These are phyloP conservation scores for Dolichopus griseipennis DNA, from an alignment of 2,888 invertebrate genomes.

Conservation along the genomic window DNA sequence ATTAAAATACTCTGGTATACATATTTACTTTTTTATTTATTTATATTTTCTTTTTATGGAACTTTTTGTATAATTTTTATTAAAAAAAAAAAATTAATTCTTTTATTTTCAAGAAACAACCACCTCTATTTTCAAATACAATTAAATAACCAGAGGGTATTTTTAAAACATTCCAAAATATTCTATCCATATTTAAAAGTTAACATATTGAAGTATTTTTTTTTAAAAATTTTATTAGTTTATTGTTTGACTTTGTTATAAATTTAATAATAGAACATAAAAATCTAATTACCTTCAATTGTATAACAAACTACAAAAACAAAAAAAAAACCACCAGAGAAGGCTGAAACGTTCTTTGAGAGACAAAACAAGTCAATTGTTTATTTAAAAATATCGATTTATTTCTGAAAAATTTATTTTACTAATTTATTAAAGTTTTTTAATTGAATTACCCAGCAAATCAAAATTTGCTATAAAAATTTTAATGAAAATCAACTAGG, in stretches of 20 bases:
- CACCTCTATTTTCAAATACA: neutral
- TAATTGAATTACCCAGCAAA: no score
- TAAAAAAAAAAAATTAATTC: neutral
- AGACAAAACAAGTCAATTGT: no score
- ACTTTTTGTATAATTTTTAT: neutral
- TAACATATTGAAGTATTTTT: no score
- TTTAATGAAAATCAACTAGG: no score
- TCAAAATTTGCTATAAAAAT: no score
- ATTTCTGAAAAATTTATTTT: no score
- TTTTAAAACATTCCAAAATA: neutral
- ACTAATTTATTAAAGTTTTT: no score
- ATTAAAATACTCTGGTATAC: no score
- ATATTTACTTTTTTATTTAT: neutral
- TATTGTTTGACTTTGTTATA: neutral
- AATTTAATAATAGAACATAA: neutral
- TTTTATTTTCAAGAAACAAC: neutral
- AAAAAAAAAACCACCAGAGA: neutral
- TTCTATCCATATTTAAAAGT: no score
- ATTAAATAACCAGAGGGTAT: slow-evolving; percentile 1
- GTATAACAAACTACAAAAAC: neutral
- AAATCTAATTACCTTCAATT: slow-evolving; percentile 4
- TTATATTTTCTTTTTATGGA: neutral
- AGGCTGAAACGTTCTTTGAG: no score
- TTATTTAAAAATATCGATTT: no score
- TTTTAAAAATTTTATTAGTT: no score